Base-by-base conservation (phyloP, 2,113 vertebrate genomes). In the Embiotoca jacksoni region DNA sequence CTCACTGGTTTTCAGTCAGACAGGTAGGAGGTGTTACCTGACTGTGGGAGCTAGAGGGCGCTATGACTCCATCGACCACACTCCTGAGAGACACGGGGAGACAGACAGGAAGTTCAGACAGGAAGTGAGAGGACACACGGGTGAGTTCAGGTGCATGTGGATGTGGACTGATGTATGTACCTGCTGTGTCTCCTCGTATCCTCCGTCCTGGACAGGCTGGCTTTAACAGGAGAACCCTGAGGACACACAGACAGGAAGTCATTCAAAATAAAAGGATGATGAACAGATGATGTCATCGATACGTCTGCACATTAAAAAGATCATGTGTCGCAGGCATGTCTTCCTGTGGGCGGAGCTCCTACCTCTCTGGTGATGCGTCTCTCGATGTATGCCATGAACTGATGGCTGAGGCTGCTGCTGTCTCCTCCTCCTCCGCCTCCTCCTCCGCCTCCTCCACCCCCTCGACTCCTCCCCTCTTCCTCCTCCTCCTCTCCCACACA, bases 161-260 rank as follows among this genome's bases (percentile, higher is more conserved):
- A 23, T 23, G 23, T n/a, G 37, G 16, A 3, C 11, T 16, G 61
- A 14, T 30, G 6, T 14, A 14, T n/a, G 56, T 90, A 98, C 98
- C 96, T 97, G 91, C 86, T 77, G 6, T 91, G 92, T 84, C 95
- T 92, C 83, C 91, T 95, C 1, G 82, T 57, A 53, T 98, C 96
- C 30, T 98, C 97, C 63, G 91, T 67, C 89, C 94, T 94, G 23
- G 84, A 82, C 4, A 89, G 23, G 64, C 32, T 79, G 84, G 88
- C 80, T 94, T 94, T 98, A n/a, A 93, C 87, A 0, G 95, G 95
- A 14, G 96, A 96, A 32, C 87, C 90, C 98, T 99, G 88, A 30
- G 50, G 55, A 76, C 53, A 76, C 52, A 75, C 36, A 84, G 36
- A 85, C 57, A 82, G 90, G 23, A 23, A 23, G 23, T 23, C 23